Evolutionary conservation across 2,797 vertebrate genomes (phyloP).

Genomic region (Monodelphis domestica): DNA sequence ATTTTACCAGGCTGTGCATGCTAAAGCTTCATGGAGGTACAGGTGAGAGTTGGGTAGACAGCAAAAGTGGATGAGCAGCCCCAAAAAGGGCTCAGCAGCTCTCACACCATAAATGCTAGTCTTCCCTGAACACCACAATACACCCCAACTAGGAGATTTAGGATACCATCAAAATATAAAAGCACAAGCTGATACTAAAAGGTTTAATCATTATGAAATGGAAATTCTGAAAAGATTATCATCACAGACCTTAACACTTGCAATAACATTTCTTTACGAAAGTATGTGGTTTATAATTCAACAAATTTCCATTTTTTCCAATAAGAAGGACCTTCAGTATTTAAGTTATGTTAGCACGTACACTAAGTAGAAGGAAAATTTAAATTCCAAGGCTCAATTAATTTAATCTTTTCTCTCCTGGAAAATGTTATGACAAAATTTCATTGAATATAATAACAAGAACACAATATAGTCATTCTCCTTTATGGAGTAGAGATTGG

Average conservation of each 20-base stretch:
- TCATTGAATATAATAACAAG: constrained; percentile 16
- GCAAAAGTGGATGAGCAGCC: too few relatives aligned
- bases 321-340: constrained; percentile 15
- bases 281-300: constrained; percentile 4
- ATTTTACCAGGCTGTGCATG: too few relatives aligned
- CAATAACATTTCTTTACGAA: constrained; percentile 26
- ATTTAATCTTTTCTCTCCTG: constrained; percentile 17
- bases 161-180: not conserved
- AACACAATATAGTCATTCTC: not conserved
- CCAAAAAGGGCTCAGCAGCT: too few relatives aligned
- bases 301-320: not conserved
- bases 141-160: not conserved
- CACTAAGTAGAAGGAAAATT: not conserved
- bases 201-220: not conserved
- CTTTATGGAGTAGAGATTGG: not conserved
- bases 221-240: not conserved
- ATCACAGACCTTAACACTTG: not conserved
- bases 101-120: too few relatives aligned
- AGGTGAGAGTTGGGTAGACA: too few relatives aligned
- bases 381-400: not conserved
- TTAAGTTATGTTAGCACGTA: not conserved
- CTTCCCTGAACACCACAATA: too few relatives aligned
- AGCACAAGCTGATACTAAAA: not conserved
- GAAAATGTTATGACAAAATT: constrained; percentile 22
- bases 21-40: too few relatives aligned